A percentile compares a stretch with the other conserved stretches of the same genome.
phyloP scores from a whole-genome alignment of 1,140 invertebrate genomes.

The Tachypleus tridentatus region DNA sequence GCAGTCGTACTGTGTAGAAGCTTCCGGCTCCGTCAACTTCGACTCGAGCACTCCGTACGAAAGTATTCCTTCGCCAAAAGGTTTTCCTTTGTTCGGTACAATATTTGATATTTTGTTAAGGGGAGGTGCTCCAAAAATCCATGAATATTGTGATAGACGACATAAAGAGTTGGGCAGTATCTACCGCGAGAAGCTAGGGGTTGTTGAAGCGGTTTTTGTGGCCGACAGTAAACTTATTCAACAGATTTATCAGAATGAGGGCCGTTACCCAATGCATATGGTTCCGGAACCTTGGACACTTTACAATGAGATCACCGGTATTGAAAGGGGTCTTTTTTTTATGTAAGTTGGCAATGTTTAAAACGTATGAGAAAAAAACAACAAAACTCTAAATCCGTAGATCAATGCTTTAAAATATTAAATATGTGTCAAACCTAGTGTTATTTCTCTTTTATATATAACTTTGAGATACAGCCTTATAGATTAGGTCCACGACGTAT shows the following conservation, averaged over 20 bases:
- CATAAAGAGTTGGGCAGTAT: slow-evolving; percentile 60
- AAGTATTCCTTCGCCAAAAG: slow-evolving; percentile 35
- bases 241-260: slow-evolving; percentile 57
- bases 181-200: slow-evolving; percentile 55
- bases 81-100: slow-evolving; percentile 44
- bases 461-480: no score
- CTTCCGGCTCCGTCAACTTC: no score
- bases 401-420: no score
- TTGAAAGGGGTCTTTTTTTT: slow-evolving; percentile 66
- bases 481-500: no score
- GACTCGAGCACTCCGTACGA: slow-evolving; percentile 5
- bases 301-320: slow-evolving; percentile 57
- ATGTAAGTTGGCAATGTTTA: slow-evolving; percentile 46
- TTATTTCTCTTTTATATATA: no score
- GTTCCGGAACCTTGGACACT: slow-evolving; percentile 67
- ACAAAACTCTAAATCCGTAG: no score
- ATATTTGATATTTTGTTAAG: slow-evolving; percentile 39
- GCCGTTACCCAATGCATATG: slow-evolving; percentile 59
- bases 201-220: slow-evolving; percentile 53
- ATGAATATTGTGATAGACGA: slow-evolving; percentile 57
- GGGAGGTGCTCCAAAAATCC: slow-evolving; percentile 42
- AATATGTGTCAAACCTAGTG: no score
- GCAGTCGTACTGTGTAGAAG: slow-evolving; percentile 4
- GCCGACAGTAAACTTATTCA: slow-evolving; percentile 53
- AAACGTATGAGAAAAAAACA: no score